Conservation (phyloP, 2,888 invertebrate species). For the Osmoderma eremita region DNA sequence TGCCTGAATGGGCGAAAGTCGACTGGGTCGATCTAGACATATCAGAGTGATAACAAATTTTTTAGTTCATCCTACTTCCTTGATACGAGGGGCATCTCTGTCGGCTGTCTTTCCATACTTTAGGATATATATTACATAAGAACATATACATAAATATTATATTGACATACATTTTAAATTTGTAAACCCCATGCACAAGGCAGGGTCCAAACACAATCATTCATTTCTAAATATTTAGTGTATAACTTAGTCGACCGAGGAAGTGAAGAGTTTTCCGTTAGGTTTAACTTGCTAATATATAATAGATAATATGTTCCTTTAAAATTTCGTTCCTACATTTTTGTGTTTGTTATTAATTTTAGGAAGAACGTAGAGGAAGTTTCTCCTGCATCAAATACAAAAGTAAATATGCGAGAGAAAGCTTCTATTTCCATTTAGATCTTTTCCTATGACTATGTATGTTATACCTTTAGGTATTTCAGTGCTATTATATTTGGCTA, state of each 20-base stretch:
- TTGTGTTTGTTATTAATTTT: too few species aligned
- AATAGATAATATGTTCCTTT: constrained; percentile 3
- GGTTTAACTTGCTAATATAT: not conserved
- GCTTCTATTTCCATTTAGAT: not conserved
- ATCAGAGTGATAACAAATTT: constrained; percentile 58
- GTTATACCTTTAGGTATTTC: constrained; percentile 48
- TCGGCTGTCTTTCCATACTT: constrained; percentile 60
- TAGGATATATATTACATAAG: constrained; percentile 38
- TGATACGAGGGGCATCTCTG: constrained; percentile 55
- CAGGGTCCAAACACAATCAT: constrained; percentile 61
- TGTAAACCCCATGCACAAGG: constrained; percentile 51
- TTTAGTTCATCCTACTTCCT: constrained; percentile 48
- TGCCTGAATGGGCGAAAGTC: constrained; percentile 91
- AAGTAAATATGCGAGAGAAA: too few species aligned
- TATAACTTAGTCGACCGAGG: constrained; percentile 20
- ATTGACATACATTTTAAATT: constrained; percentile 10
- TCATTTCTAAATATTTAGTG: constrained; percentile 31
- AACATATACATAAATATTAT: constrained; percentile 12
- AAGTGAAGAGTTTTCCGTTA: constrained; percentile 8
- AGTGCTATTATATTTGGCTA: constrained; percentile 48
- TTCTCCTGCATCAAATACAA: too few species aligned
- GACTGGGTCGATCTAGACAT: constrained; percentile 82
- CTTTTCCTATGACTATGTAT: not conserved
- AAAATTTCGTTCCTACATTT: too few species aligned
- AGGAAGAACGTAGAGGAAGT: too few species aligned